These are phyloP conservation scores for Hermetia illucens DNA, from an alignment of 1,140 invertebrate genomes.

Conservation along the genomic window DNA sequence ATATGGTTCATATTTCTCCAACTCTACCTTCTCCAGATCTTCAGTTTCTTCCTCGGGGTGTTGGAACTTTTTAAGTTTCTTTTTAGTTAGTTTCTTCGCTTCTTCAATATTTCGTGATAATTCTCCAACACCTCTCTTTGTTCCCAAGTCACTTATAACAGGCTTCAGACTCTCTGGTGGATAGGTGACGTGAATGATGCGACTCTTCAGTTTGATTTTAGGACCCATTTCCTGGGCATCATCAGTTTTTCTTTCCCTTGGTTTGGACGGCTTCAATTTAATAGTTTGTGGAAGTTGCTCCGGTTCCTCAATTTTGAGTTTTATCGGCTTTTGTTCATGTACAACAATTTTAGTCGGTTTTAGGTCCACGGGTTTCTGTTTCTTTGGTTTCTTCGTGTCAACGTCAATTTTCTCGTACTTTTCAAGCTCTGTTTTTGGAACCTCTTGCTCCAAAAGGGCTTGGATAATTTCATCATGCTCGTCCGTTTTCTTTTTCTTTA, in stretches of 20 bases:
- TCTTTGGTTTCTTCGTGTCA: slow-evolving; percentile 17
- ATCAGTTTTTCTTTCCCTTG: slow-evolving; percentile 21
- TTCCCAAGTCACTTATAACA: slow-evolving; percentile 15
- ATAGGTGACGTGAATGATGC: slow-evolving; percentile 21
- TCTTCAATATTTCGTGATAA: slow-evolving; percentile 27
- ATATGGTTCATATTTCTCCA: slow-evolving; percentile 28
- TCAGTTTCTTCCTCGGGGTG: slow-evolving; percentile 23
- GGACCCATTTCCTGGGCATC: slow-evolving; percentile 16
- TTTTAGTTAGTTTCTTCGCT: slow-evolving; percentile 20
- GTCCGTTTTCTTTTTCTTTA: slow-evolving; percentile 22
- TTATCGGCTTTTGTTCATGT: slow-evolving; percentile 25
- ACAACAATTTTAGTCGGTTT: slow-evolving; percentile 25
- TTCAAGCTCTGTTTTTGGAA: slow-evolving; percentile 27
- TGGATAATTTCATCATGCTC: slow-evolving; percentile 27
- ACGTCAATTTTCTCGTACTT: slow-evolving; percentile 26
- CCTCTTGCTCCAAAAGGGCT: slow-evolving; percentile 23
- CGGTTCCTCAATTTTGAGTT: slow-evolving; percentile 22
- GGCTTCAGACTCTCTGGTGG: slow-evolving; percentile 16
- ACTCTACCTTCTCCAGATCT: slow-evolving; percentile 24
- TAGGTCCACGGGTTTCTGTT: slow-evolving; percentile 24
- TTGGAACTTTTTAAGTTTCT: slow-evolving; percentile 22
- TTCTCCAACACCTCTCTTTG: slow-evolving; percentile 20
- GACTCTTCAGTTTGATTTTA: slow-evolving; percentile 23
- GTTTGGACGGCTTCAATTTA: slow-evolving; percentile 21
- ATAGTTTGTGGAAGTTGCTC: slow-evolving; percentile 20